phyloP scores from a whole-genome alignment of 2,113 vertebrate genomes.

The Passer montanus region DNA sequence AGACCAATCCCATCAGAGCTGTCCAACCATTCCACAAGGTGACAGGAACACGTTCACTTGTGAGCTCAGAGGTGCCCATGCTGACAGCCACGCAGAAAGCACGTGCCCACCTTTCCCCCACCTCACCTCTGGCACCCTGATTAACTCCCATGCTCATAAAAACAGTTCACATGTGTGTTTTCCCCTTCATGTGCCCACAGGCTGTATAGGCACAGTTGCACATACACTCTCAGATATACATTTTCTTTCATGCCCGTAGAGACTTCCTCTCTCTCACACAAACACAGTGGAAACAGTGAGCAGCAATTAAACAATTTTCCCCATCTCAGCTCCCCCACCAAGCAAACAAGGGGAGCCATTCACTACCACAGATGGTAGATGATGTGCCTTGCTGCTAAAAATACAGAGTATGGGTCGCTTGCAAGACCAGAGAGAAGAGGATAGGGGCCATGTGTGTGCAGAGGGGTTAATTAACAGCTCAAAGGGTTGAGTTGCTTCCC shows the following conservation, averaged over 20 bases:
- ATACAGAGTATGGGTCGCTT: conserved; percentile 22
- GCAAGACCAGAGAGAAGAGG: neutral
- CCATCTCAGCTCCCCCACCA: conserved; percentile 16
- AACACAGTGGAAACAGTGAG: conserved; percentile 7
- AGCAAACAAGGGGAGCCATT: conserved; percentile 33
- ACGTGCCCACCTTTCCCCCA: neutral
- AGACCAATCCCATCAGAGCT: neutral
- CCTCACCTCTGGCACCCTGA: neutral
- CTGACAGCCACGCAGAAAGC: fast-evolving
- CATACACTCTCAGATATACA: neutral
- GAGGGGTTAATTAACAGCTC: conserved; percentile 70
- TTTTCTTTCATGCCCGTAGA: neutral
- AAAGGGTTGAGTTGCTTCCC: conserved; percentile 58
- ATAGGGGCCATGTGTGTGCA: conserved; percentile 32
- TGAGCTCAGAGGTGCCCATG: neutral
- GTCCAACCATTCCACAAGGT: neutral
- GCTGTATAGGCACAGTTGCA: neutral
- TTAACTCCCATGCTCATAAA: neutral
- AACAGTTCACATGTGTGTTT: neutral
- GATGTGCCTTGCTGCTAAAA: conserved; percentile 46
- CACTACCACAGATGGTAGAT: conserved; percentile 34
- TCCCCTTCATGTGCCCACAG: neutral
- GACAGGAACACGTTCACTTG: neutral
- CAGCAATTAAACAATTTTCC: conserved; percentile 46
- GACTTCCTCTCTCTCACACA: neutral